Conservation (phyloP, 2,797 vertebrate species). For the Enteromius mattozi region DNA sequence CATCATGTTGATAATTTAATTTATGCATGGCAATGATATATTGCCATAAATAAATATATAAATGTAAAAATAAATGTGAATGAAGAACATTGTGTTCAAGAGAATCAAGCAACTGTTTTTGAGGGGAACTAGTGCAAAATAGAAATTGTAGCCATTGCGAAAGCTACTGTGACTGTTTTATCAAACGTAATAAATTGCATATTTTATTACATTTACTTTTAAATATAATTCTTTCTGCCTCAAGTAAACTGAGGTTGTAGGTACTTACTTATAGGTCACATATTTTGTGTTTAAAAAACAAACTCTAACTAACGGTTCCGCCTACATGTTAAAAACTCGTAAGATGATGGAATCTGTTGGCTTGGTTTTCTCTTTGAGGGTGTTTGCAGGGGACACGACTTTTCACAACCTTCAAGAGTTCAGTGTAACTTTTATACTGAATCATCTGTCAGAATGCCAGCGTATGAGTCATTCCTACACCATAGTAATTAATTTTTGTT, state of each 20-base stretch:
- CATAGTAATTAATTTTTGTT: not conserved
- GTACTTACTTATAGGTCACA: not conserved
- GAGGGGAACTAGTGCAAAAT: not conserved
- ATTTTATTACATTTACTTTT: not conserved
- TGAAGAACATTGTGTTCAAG: not conserved
- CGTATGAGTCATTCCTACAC: not conserved
- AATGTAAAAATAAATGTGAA: not conserved
- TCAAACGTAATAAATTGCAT: not conserved
- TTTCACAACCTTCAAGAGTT: not conserved
- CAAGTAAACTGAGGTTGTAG: not conserved
- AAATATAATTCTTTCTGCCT: not conserved
- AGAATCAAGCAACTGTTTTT: not conserved
- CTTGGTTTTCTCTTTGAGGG: constrained; percentile 1
- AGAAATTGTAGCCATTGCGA: not conserved
- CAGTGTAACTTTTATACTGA: not conserved
- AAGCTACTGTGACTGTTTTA: not conserved
- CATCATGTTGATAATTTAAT: not conserved
- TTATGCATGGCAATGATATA: not conserved
- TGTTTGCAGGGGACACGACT: not conserved
- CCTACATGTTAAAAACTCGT: not conserved
- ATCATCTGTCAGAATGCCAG: constrained; percentile 18
- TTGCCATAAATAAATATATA: not conserved
- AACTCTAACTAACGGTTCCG: not conserved
- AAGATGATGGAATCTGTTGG: not conserved
- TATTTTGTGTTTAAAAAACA: not conserved